Percentiles rank a stretch among this genome's conserved stretches.
These are phyloP conservation scores for Ichneumoninae sp. DNA, from an alignment of 2,888 invertebrate genomes.

Conservation along the genomic window DNA sequence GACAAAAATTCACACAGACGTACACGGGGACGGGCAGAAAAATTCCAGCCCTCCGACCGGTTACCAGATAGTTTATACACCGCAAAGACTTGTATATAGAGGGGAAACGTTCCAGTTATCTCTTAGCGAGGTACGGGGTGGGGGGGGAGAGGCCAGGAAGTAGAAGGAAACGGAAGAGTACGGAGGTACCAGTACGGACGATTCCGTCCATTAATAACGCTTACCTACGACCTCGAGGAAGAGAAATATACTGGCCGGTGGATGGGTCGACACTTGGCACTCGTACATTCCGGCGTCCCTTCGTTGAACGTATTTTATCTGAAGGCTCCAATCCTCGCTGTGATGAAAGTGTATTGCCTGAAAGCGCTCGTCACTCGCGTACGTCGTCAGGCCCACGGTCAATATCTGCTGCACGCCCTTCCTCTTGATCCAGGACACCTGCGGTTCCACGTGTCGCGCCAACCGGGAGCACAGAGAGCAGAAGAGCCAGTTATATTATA, in stretches of 20 bases:
- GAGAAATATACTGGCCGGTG: conserved; percentile 95
- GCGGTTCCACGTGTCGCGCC: conserved; percentile 70
- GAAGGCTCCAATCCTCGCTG: conserved; percentile 96
- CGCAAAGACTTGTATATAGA: conserved; percentile 12
- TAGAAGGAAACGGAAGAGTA: conserved; percentile 14
- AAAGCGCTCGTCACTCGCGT: conserved; percentile 95
- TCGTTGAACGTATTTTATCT: conserved; percentile 94
- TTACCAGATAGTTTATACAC: conserved; percentile 32
- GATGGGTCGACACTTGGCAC: conserved; percentile 96
- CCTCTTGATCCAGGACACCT: conserved; percentile 95
- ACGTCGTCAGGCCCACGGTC: conserved; percentile 94
- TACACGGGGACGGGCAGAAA: background rate
- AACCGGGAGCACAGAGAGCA: background rate
- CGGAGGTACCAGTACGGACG: conserved; percentile 49
- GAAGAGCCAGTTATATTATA: background rate
- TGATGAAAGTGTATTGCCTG: conserved; percentile 94
- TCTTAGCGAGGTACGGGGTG: conserved; percentile 10
- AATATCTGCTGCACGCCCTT: conserved; percentile 92
- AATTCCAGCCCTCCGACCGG: background rate
- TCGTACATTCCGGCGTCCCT: conserved; percentile 95
- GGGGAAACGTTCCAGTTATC: conserved; percentile 36
- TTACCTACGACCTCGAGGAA: conserved; percentile 94
- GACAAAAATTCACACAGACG: background rate
- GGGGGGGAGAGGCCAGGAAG: background rate
- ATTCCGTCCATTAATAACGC: conserved; percentile 82